Percentiles rank a stretch among this genome's conserved stretches.
phyloP scores from a whole-genome alignment of 2,113 vertebrate species.

The Ailurus styani region DNA sequence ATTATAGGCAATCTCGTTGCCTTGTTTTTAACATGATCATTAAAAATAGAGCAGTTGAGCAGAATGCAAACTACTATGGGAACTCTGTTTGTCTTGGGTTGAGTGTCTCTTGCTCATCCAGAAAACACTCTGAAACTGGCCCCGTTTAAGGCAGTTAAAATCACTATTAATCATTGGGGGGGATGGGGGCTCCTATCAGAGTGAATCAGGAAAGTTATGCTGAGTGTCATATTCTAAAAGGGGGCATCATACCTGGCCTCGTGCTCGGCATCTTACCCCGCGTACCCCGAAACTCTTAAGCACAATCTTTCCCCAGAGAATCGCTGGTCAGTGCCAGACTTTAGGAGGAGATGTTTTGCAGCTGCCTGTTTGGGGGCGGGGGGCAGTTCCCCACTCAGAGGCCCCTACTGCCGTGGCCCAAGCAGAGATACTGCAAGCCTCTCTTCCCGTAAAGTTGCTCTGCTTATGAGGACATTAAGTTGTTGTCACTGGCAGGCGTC shows the following conservation, averaged over 20 bases:
- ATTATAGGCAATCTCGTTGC: not conserved
- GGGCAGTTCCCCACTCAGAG: not conserved
- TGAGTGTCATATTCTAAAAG: not conserved
- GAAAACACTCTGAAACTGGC: not conserved
- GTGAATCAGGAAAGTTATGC: not conserved
- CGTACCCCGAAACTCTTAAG: slow-evolving; percentile 21
- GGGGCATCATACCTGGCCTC: no score
- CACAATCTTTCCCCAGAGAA: not conserved
- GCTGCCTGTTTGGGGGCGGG: not conserved
- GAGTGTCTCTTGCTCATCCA: not conserved
- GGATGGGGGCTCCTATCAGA: not conserved
- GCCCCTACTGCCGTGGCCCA: not conserved
- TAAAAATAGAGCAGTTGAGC: not conserved
- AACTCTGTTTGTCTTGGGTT: not conserved
- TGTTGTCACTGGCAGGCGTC: slow-evolving; percentile 21
- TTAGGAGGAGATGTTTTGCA: not conserved
- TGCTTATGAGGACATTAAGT: slow-evolving; percentile 13
- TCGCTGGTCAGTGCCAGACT: not conserved
- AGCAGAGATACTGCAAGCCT: not conserved
- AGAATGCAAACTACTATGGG: not conserved
- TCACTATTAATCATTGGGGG: not conserved
- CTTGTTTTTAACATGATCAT: not conserved
- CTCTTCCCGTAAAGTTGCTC: not conserved
- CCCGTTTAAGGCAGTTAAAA: not conserved
- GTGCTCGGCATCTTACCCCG: not conserved